Evolutionary conservation across 2,113 vertebrate genomes (phyloP).

Genomic region (Rhadina sibilatrix): DNA sequence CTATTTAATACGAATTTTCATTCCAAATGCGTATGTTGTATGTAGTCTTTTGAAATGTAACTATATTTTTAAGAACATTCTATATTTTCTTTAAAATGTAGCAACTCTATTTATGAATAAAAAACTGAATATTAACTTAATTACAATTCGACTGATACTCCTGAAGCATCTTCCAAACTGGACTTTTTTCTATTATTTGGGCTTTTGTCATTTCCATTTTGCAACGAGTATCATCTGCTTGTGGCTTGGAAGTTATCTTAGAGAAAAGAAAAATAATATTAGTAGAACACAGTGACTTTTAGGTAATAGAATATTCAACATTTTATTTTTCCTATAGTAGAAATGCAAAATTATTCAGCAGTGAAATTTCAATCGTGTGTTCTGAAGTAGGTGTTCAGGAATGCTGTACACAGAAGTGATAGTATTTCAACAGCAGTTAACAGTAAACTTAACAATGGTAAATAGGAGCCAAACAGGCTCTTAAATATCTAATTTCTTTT

Average conservation of each 20-base stretch:
- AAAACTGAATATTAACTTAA: not conserved
- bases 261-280: constrained; percentile 4
- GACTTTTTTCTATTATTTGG: constrained; percentile 82
- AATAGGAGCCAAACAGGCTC: not conserved
- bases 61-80: constrained; percentile 8
- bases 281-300: not conserved
- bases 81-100: constrained; percentile 46
- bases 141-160: constrained; percentile 57
- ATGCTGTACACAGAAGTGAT: not conserved
- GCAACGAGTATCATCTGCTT: constrained; percentile 72
- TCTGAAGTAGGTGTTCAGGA: not conserved
- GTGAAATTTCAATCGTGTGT: not conserved
- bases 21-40: not conserved
- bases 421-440: not conserved
- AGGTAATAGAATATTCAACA: not conserved
- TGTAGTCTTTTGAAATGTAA: not conserved
- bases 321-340: not conserved
- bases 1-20: not conserved
- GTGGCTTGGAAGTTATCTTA: constrained; percentile 86
- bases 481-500: not conserved
- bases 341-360: not conserved
- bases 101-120: constrained; percentile 51
- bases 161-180: constrained; percentile 84
- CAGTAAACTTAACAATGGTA: not conserved
- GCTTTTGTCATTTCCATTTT: constrained; percentile 80